Conservation (phyloP, 2,888 invertebrate species). For the Eurytoma californica region DNA sequence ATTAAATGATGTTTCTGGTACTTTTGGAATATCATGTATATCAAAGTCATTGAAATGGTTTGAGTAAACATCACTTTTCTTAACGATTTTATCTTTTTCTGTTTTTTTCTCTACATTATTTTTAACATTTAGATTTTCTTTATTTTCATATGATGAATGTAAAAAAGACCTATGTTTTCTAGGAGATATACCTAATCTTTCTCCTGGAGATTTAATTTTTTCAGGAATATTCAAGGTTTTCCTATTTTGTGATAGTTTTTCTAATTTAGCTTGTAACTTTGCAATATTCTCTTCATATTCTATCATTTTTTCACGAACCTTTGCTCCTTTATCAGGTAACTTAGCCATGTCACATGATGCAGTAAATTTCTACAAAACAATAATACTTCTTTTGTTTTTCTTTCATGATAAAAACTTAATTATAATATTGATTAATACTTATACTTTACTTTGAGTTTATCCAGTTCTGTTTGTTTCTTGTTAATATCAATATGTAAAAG, state of each 20-base stretch:
- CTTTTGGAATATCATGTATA: constrained; percentile 33
- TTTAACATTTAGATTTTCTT: constrained; percentile 14
- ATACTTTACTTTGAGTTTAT: constrained; percentile 62
- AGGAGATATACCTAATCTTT: not conserved
- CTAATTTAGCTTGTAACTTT: constrained; percentile 14
- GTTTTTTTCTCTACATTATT: not conserved
- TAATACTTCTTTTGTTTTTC: not conserved
- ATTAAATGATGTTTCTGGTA: constrained; percentile 32
- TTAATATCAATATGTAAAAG: constrained; percentile 57
- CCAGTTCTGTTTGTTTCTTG: constrained; percentile 59
- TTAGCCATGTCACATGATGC: constrained; percentile 11
- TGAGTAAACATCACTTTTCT: not conserved
- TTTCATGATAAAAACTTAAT: not conserved
- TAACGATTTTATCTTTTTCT: not conserved
- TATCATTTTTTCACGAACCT: constrained; percentile 43
- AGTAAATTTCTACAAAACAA: constrained; percentile 34
- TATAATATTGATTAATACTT: not conserved
- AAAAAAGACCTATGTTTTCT: not conserved
- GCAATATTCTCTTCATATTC: constrained; percentile 33
- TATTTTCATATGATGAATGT: constrained; percentile 6
- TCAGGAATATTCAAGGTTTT: not conserved
- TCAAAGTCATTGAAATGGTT: constrained; percentile 37
- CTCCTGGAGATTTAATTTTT: not conserved
- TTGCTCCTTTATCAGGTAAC: constrained; percentile 52
- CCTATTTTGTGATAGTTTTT: constrained; percentile 22